phyloP scores from a whole-genome alignment of 2,888 invertebrate genomes.

The Therioaphis trifolii region DNA sequence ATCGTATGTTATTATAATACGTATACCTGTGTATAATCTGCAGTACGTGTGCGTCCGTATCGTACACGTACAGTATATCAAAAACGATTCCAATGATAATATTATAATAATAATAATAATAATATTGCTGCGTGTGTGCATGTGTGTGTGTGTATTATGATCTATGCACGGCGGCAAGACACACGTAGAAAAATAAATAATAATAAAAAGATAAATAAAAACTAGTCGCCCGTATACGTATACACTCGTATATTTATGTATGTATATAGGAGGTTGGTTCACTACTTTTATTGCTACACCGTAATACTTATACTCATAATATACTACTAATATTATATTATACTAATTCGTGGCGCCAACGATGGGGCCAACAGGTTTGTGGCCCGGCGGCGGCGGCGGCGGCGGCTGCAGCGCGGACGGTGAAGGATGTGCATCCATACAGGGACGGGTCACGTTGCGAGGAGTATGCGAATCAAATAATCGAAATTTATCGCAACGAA shows the following conservation, averaged over 20 bases:
- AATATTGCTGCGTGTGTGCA: not conserved
- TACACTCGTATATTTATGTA: too few species aligned
- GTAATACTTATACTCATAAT: not conserved
- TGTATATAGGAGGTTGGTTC: constrained; percentile 4
- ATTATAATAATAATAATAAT: too few species aligned
- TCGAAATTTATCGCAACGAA: not conserved
- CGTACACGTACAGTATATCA: too few species aligned
- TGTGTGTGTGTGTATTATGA: not conserved
- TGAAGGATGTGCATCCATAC: not conserved
- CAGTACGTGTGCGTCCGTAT: not conserved
- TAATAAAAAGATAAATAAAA: not conserved
- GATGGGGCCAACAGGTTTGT: constrained; percentile 33
- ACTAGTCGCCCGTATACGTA: constrained; percentile 22
- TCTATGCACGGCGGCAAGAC: not conserved
- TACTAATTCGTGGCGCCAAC: constrained; percentile 26
- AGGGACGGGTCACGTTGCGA: not conserved
- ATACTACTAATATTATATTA: not conserved
- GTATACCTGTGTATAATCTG: not conserved
- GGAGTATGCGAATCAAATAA: not conserved
- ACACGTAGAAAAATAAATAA: not conserved
- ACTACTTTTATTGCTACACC: not conserved
- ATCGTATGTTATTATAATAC: constrained; percentile 21
- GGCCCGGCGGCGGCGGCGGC: not conserved
- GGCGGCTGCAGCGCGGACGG: not conserved
- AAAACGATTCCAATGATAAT: too few species aligned